phyloP scores from a whole-genome alignment of 2,797 vertebrate species.

The Phoeniculus purpureus region DNA sequence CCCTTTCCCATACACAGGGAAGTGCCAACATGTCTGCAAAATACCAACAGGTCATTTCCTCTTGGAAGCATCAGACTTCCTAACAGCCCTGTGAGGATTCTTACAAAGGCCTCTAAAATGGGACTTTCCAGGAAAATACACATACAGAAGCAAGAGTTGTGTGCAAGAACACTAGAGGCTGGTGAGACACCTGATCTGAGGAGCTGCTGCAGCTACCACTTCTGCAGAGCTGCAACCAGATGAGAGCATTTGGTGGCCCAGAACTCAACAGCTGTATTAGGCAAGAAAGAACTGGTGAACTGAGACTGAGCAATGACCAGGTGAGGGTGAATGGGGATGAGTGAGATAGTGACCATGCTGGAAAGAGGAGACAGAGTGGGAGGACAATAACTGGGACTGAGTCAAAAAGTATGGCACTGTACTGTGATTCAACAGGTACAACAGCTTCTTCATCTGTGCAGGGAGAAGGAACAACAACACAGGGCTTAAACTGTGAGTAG shows the following conservation, averaged over 20 bases:
- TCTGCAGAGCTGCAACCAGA: neutral
- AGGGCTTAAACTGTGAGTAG: neutral
- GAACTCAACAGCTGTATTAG: neutral
- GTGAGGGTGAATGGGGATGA: conserved; percentile 47
- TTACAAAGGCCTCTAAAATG: neutral
- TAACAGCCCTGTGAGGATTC: neutral
- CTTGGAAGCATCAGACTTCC: neutral
- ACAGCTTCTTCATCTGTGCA: neutral
- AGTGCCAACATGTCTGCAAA: neutral
- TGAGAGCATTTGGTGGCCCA: neutral
- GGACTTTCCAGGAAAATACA: neutral
- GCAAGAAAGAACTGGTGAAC: neutral
- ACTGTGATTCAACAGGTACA: neutral
- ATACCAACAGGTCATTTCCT: neutral
- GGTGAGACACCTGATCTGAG: neutral
- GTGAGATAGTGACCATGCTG: neutral
- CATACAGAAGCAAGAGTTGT: fast-evolving
- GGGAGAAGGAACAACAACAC: neutral
- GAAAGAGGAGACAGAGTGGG: conserved; percentile 19
- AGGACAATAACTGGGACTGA: neutral
- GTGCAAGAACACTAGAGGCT: neutral
- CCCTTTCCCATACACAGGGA: neutral
- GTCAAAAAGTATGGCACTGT: conserved; percentile 34
- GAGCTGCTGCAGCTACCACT: neutral
- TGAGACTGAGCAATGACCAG: neutral